These are phyloP conservation scores for Megalonaias nervosa DNA, from an alignment of 1,140 invertebrate genomes.

Conservation along the genomic window DNA sequence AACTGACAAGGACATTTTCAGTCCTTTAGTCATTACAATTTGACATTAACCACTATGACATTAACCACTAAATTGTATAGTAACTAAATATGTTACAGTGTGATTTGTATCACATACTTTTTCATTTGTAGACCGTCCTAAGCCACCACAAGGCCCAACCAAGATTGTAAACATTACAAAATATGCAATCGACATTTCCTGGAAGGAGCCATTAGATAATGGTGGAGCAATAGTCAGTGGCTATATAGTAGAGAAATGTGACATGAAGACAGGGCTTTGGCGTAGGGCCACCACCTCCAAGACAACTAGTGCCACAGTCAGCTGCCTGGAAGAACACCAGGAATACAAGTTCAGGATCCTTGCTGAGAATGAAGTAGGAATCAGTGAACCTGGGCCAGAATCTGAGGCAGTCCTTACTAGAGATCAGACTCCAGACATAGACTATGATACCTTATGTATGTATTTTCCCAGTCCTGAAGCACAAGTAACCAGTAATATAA, in stretches of 20 bases:
- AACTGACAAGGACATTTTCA: no score
- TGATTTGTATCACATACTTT: no score
- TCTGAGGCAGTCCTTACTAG: constrained; percentile 53
- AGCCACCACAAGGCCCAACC: constrained; percentile 86
- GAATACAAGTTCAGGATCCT: constrained; percentile 97
- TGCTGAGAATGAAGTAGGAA: constrained; percentile 97
- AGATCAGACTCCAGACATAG: constrained; percentile 76
- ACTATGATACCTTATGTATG: constrained; percentile 69
- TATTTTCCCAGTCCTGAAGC: not conserved
- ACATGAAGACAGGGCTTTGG: constrained; percentile 95
- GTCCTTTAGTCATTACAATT: no score
- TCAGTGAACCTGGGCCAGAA: constrained; percentile 85
- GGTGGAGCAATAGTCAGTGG: constrained; percentile 96
- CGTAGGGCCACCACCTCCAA: constrained; percentile 94
- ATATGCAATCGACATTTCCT: constrained; percentile 92
- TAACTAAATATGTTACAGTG: no score
- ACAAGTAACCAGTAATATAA: no score
- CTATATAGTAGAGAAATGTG: constrained; percentile 92
- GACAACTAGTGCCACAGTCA: constrained; percentile 84
- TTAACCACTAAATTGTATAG: no score
- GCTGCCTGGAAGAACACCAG: constrained; percentile 75
- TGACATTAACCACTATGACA: no score
- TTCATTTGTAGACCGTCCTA: constrained; percentile 82
- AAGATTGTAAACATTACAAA: constrained; percentile 95
- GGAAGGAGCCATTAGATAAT: constrained; percentile 92